Conservation (phyloP, 2,888 invertebrate species). For the Argyresthia goedartella region DNA sequence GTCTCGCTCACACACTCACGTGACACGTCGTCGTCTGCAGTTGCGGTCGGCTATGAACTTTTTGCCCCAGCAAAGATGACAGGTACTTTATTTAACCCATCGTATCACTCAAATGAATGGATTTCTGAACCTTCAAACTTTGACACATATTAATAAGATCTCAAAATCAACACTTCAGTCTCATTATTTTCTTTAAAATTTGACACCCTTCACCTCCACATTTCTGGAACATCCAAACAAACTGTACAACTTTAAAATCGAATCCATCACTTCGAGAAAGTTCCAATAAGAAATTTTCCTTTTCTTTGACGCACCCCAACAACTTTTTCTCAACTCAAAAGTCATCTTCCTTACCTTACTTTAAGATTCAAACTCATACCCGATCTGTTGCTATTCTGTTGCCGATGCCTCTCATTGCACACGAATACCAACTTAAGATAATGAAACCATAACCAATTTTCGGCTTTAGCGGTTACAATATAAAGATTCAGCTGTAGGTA, state of each 20-base stretch:
- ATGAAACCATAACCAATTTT: neutral
- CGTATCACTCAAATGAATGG: no score
- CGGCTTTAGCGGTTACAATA: neutral
- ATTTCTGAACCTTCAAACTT: no score
- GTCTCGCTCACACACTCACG: no score
- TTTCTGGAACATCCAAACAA: slow-evolving; percentile 19
- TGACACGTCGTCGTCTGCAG: no score
- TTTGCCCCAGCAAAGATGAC: no score
- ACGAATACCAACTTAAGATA: neutral
- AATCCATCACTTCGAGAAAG: slow-evolving; percentile 44
- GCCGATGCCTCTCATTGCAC: neutral
- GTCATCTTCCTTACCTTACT: neutral
- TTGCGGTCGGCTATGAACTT: no score
- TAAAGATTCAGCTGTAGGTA: slow-evolving; percentile 8
- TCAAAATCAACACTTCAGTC: no score
- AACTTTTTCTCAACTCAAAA: neutral
- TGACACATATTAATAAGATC: no score
- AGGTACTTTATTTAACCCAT: no score
- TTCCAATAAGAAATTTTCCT: slow-evolving; percentile 26
- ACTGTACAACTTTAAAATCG: slow-evolving; percentile 50
- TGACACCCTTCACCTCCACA: neutral
- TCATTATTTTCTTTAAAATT: no score
- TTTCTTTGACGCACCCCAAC: slow-evolving; percentile 11
- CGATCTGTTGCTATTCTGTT: neutral
- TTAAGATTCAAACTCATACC: neutral